Conservation (phyloP, 1,140 invertebrate genomes). For the Hypsibius dujardini region DNA sequence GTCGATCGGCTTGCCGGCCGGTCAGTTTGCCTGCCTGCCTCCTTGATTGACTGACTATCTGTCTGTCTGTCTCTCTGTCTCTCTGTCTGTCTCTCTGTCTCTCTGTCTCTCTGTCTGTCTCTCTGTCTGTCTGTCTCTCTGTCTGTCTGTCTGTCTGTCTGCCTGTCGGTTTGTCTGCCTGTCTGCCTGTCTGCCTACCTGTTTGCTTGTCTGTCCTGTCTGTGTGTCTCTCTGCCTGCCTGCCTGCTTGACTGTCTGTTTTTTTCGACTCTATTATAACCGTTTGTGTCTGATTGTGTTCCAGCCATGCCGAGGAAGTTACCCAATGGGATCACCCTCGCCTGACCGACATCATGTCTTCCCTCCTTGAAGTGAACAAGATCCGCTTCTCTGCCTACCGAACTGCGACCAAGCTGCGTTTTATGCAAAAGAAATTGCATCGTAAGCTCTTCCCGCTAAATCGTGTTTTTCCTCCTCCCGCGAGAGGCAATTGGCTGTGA, state of each 20-base stretch:
- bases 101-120: too few relatives aligned
- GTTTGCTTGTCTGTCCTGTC: conserved; percentile 15
- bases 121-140: too few relatives aligned
- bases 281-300: conserved; percentile 61
- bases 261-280: conserved; percentile 15
- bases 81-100: too few relatives aligned
- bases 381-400: conserved; percentile 94
- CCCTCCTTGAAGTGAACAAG: conserved; percentile 77
- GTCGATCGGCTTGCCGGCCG: conserved; percentile 20
- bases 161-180: too few relatives aligned
- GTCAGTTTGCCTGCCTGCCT: conserved; percentile 23
- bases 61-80: conserved; percentile 19
- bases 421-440: conserved; percentile 53
- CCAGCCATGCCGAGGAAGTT: conserved; percentile 38
- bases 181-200: too few relatives aligned
- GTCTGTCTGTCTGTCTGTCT: too few relatives aligned
- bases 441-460: conserved; percentile 30
- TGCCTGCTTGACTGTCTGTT: conserved; percentile 11
- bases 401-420: conserved; percentile 86
- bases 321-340: conserved; percentile 67
- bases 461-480: conserved; percentile 15
- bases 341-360: conserved; percentile 81
- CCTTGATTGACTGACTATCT: conserved; percentile 8
- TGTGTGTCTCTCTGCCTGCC: too few relatives aligned
- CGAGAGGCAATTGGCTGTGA: background rate